These are phyloP conservation scores for Jacana jacana DNA, from an alignment of 2,113 vertebrate species.

Conservation along the genomic window DNA sequence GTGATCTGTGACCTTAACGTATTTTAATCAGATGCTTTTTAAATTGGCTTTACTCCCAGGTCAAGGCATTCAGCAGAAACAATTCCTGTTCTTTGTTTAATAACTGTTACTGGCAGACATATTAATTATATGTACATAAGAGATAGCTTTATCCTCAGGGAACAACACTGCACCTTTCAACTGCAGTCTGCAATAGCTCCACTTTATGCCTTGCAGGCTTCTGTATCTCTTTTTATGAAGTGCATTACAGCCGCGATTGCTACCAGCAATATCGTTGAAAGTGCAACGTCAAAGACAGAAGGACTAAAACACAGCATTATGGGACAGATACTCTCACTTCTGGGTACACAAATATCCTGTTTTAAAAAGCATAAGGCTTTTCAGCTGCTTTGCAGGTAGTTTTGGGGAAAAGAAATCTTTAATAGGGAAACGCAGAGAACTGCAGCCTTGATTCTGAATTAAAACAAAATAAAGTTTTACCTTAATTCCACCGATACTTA, in stretches of 20 bases:
- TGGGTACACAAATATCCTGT: neutral
- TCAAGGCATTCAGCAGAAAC: slow-evolving; percentile 57
- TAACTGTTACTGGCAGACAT: slow-evolving; percentile 60
- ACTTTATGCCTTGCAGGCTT: neutral
- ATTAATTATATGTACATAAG: slow-evolving; percentile 68
- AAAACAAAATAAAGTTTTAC: neutral
- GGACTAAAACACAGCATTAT: neutral
- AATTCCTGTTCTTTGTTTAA: slow-evolving; percentile 59
- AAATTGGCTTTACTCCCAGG: slow-evolving; percentile 65
- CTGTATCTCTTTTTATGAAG: neutral
- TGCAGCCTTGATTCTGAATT: neutral
- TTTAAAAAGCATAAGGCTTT: neutral
- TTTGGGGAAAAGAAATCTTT: neutral
- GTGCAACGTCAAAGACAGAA: neutral
- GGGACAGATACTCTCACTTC: neutral
- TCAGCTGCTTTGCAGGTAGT: neutral
- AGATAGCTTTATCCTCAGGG: slow-evolving; percentile 27
- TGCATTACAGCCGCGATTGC: neutral
- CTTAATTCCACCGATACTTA: neutral
- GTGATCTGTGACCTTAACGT: slow-evolving; percentile 46
- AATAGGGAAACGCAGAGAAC: neutral
- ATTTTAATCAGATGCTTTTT: slow-evolving; percentile 65
- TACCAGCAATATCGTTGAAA: neutral
- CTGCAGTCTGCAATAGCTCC: neutral
- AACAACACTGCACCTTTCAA: slow-evolving; percentile 36